Conservation (phyloP, 2,888 invertebrate species). For the Conistra vaccinii region DNA sequence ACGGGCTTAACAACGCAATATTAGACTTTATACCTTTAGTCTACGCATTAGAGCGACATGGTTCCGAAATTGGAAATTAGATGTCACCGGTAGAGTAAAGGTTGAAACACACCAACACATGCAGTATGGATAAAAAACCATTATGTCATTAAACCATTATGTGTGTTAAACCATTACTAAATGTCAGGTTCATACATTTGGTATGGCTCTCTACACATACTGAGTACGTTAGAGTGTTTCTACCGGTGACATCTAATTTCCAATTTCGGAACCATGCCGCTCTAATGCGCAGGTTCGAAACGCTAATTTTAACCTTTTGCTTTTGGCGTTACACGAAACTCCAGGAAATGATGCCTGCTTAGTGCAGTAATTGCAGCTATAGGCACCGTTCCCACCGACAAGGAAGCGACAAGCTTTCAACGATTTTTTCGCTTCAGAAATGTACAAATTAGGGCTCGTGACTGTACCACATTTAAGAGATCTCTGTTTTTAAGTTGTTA, state of each 20-base stretch:
- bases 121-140: neutral
- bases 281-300: neutral
- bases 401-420: neutral
- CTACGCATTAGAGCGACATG: neutral
- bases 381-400: neutral
- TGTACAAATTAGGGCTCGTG: no score
- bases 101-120: neutral
- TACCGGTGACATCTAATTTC: neutral
- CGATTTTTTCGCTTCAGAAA: no score
- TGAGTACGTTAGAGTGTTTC: neutral
- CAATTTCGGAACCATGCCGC: conserved; percentile 1
- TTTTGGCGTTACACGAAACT: neutral
- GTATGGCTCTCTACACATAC: neutral
- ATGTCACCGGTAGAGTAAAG: neutral
- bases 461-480: no score
- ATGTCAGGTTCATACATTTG: neutral
- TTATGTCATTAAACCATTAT: no score
- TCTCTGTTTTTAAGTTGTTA: no score
- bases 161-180: no score
- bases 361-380: neutral
- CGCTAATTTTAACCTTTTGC: no score
- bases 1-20: neutral
- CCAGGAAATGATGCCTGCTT: neutral
- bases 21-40: conserved; percentile 12
- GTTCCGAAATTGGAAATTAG: conserved; percentile 8